Evolutionary conservation across 2,113 vertebrate species (phyloP).

Genomic region (Zosterops hypoxanthus): DNA sequence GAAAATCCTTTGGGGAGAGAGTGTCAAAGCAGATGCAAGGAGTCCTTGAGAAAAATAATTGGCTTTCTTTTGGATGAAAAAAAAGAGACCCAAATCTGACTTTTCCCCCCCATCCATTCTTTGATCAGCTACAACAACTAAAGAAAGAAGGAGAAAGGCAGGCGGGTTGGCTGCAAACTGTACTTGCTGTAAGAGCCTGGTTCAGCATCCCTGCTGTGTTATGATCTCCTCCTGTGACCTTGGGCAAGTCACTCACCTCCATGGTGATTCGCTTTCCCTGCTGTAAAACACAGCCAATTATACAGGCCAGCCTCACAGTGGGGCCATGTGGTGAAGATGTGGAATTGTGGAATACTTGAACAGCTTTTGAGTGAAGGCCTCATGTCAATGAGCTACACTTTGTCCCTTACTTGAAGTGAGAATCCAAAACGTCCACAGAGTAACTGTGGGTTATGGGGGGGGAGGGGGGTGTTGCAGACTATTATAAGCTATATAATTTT

Average conservation of each 20-base stretch:
- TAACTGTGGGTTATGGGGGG: not conserved
- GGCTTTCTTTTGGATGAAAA: constrained; percentile 13
- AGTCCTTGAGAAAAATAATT: constrained; percentile 55
- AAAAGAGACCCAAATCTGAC: not conserved
- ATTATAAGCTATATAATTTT: not conserved
- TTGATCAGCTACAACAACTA: constrained; percentile 7
- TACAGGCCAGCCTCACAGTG: not conserved
- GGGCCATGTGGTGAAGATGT: not conserved
- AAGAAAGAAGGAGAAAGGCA: not conserved
- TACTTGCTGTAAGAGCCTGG: not conserved
- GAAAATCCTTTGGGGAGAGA: constrained; percentile 32
- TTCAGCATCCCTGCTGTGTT: not conserved
- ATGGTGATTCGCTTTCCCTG: rapidly evolving
- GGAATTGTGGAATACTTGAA: not conserved
- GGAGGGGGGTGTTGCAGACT: not conserved
- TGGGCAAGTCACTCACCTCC: not conserved
- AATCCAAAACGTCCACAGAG: not conserved
- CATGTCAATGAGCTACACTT: not conserved
- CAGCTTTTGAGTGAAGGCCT: not conserved
- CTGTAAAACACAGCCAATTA: not conserved
- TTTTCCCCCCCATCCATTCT: not conserved
- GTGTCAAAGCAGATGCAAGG: not conserved
- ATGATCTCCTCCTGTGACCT: not conserved
- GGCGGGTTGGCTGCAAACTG: not conserved
- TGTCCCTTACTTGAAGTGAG: not conserved